phyloP scores from a whole-genome alignment of 2,888 invertebrate species.

The Clistopyga incitator region DNA sequence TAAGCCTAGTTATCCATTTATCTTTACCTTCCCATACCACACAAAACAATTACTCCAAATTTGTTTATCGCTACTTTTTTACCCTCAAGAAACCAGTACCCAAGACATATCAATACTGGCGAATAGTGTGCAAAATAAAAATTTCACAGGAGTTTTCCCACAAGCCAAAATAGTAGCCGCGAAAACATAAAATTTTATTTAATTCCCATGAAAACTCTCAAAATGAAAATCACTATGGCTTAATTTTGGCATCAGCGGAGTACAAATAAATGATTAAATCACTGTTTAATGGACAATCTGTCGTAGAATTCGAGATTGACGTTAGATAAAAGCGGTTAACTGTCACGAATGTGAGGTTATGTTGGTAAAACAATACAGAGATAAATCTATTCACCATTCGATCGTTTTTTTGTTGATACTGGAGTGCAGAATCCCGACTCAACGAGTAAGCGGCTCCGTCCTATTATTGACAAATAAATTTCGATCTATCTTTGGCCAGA shows the following conservation, averaged over 20 bases:
- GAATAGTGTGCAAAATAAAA: too few relatives aligned
- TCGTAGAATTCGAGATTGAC: neutral
- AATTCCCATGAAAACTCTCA: neutral
- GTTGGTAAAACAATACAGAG: constrained; percentile 32
- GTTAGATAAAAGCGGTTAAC: constrained; percentile 36
- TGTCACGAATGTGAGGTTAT: constrained; percentile 64
- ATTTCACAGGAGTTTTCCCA: too few relatives aligned
- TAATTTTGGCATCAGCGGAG: neutral
- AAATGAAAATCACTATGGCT: neutral
- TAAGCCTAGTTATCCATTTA: too few relatives aligned
- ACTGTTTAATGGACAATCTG: neutral
- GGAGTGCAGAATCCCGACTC: constrained; percentile 19
- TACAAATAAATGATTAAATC: neutral
- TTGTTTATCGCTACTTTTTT: too few relatives aligned
- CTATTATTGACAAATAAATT: constrained; percentile 34
- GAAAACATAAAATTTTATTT: neutral
- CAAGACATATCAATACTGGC: too few relatives aligned
- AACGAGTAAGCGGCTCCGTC: neutral
- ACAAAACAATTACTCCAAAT: too few relatives aligned
- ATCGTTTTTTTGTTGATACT: constrained; percentile 35
- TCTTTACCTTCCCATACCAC: too few relatives aligned
- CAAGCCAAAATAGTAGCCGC: neutral
- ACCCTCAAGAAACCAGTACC: too few relatives aligned
- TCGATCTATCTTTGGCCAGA: constrained; percentile 72
- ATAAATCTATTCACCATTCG: constrained; percentile 58